These are phyloP conservation scores for Oreochromis niloticus DNA, from an alignment of 2,113 vertebrate species.

Conservation along the genomic window DNA sequence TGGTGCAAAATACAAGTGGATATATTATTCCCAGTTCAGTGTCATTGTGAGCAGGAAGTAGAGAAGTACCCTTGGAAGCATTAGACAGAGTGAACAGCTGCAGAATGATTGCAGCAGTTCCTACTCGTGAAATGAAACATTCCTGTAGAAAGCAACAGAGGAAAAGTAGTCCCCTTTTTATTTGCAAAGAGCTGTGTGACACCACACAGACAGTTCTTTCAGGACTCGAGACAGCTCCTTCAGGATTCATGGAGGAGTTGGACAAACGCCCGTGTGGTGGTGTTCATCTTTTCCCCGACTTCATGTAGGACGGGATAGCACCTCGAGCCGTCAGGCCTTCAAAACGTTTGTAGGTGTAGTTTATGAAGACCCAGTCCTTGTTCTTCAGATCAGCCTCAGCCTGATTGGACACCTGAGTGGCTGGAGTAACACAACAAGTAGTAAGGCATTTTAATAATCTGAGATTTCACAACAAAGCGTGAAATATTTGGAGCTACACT, in stretches of 20 bases:
- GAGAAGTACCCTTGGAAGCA: conserved; percentile 19
- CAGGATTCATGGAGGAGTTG: not conserved
- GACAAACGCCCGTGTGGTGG: not conserved
- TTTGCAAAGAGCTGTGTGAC: not conserved
- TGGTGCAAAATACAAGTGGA: not conserved
- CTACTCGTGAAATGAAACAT: not conserved
- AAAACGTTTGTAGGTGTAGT: conserved; percentile 98
- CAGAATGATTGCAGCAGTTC: conserved; percentile 18
- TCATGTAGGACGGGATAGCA: conserved; percentile 96
- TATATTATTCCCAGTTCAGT: not conserved
- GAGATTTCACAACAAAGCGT: not conserved
- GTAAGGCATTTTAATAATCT: not conserved
- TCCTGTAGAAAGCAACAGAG: conserved; percentile 10
- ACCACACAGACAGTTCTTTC: not conserved
- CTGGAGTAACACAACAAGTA: not conserved
- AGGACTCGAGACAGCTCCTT: not conserved
- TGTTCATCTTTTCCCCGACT: conserved; percentile 83
- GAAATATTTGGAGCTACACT: not conserved
- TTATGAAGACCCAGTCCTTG: conserved; percentile 99
- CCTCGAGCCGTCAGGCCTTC: conserved; percentile 94
- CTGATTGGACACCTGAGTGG: conserved; percentile 77
- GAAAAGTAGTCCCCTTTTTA: conserved; percentile 4
- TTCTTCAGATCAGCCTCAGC: conserved; percentile 93
- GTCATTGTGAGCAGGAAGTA: not conserved
- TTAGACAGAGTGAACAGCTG: conserved; percentile 3